Base-by-base conservation (phyloP, 1,140 invertebrate species). In the Drosophila nebulosa region DNA sequence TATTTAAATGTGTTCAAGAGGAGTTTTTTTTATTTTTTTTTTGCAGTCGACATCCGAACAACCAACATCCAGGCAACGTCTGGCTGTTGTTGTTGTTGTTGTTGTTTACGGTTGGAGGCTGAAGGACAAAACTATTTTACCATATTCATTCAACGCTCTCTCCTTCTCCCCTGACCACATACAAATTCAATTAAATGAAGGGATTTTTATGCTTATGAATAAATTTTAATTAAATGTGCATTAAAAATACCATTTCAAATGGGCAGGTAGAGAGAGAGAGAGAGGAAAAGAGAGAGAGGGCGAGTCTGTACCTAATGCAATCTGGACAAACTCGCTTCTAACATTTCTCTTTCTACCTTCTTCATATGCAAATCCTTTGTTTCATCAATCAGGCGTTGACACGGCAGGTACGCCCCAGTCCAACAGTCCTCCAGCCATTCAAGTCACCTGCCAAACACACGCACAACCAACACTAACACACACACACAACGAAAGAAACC, bases 351-450 rank as follows among this genome's bases (percentile, higher is more conserved):
- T 30, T 55, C 14, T 36, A 61, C 24, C 7, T 26, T 39, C 63
- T 42, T 64, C 27, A 16, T 12, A 35, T 53, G 26, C 64, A 62
- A 30, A 50, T 78, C 79, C 79, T 79, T 74, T 81, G 79, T 79
- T 79, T 79, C 80, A 69, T 85, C 80, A 85, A 85, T 85, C 80
- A 85, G 79, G 80, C 80, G 80, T 79, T 85, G 80, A 85, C 80
- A 85, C 83, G 79, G 69, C 65, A 83, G 76, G 64, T 79, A 79
- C 79, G 80, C 80, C 79, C 70, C 73, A 83, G 68, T 46, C 39
- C 16, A 7, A 21, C 10, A 9, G 6, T 46, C 39, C 16, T 52
- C 58, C 42, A 69, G 61, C 61, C 62, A 78, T 64, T 39, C 55
- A 55, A 36, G 64, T 51, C 66, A 70, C 72, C 73, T 70, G 66